Conservation (phyloP, 2,797 vertebrate genomes). For the Setipinna tenuifilis region DNA sequence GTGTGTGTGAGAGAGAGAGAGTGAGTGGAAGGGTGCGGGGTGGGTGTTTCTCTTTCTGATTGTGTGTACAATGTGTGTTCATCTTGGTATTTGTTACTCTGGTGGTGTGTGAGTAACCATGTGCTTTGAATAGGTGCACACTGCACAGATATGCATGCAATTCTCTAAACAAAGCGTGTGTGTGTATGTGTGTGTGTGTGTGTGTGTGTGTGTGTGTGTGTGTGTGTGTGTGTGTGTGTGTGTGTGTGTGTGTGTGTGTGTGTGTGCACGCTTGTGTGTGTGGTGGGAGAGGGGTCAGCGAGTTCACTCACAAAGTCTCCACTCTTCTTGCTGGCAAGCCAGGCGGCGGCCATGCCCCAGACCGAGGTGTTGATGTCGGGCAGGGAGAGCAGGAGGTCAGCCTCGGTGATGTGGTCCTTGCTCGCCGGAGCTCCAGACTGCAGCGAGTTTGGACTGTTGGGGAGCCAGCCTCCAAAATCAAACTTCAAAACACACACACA, state of each 20-base stretch:
- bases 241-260: no score
- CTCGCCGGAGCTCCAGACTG: constrained; percentile 62
- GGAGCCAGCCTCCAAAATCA: constrained; percentile 70
- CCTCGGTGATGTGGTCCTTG: constrained; percentile 61
- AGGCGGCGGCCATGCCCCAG: constrained; percentile 57
- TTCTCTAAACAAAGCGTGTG: not conserved
- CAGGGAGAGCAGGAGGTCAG: constrained; percentile 62
- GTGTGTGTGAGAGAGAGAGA: no score
- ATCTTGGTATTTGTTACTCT: no score
- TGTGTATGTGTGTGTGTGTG: no score
- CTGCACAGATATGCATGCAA: no score
- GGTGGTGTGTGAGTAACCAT: no score
- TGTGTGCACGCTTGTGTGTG: no score
- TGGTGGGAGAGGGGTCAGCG: not conserved
- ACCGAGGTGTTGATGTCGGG: constrained; percentile 65
- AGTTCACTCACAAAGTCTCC: constrained; percentile 62
- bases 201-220: no score
- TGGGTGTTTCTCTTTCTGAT: no score
- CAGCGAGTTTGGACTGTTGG: constrained; percentile 68
- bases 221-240: no score
- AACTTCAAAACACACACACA: constrained; percentile 54
- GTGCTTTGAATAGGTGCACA: no score
- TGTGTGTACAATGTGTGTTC: no score
- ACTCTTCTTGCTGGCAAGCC: constrained; percentile 66
- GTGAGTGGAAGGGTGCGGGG: not conserved